Evolutionary conservation across 2,113 vertebrate species (phyloP).

Genomic region (Chamaetylas fuelleborni): DNA sequence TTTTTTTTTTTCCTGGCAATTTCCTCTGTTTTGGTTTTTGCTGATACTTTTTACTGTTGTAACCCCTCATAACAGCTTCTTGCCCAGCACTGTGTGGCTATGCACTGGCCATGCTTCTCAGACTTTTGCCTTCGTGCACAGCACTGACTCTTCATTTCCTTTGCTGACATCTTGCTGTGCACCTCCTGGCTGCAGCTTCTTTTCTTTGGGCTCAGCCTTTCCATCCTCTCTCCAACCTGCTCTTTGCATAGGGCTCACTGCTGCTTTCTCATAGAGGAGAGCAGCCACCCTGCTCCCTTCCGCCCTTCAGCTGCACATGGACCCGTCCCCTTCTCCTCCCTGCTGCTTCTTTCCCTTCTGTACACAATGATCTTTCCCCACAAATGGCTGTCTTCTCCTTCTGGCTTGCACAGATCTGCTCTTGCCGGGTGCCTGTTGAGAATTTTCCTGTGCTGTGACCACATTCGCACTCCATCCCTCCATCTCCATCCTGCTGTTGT

Average conservation of each 20-base stretch:
- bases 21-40: not conserved
- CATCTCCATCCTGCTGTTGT: not conserved
- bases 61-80: not conserved
- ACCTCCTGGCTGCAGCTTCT: not conserved
- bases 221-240: not conserved
- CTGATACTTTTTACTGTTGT: not conserved
- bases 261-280: not conserved
- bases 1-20: not conserved
- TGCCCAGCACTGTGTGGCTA: not conserved
- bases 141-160: not conserved
- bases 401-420: not conserved
- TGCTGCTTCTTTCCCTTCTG: not conserved
- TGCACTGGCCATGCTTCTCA: not conserved
- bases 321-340: not conserved
- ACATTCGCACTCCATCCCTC: not conserved
- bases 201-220: not conserved
- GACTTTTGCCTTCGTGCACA: not conserved
- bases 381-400: not conserved
- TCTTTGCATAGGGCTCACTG: not conserved
- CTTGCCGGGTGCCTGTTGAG: not conserved
- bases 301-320: not conserved
- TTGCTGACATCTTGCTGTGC: fast-evolving
- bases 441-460: not conserved
- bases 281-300: not conserved
- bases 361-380: not conserved